These are phyloP conservation scores for Beris morrisii DNA, from an alignment of 2,888 invertebrate genomes.

Conservation along the genomic window DNA sequence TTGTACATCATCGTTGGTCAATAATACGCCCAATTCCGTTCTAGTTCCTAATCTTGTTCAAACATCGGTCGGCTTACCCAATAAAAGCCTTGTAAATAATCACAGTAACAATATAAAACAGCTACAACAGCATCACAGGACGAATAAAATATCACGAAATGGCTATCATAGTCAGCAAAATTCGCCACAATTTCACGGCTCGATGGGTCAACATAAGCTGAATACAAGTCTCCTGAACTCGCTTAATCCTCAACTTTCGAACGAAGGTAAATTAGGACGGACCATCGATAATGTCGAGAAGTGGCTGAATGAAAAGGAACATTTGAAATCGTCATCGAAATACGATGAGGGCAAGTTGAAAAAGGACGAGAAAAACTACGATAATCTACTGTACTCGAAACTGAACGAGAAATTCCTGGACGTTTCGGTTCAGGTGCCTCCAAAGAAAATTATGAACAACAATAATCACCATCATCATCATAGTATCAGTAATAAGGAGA, in stretches of 20 bases:
- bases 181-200: slow-evolving; percentile 49
- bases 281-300: slow-evolving; percentile 58
- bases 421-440: slow-evolving; percentile 15
- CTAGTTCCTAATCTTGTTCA: slow-evolving; percentile 25
- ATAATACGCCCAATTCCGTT: slow-evolving; percentile 22
- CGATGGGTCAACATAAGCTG: slow-evolving; percentile 46
- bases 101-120: slow-evolving; percentile 42
- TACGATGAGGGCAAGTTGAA: slow-evolving; percentile 43
- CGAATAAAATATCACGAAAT: slow-evolving; percentile 40
- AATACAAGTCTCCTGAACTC: slow-evolving; percentile 47
- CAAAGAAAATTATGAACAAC: slow-evolving; percentile 34
- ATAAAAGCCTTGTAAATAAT: too few relatives aligned
- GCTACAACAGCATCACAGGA: slow-evolving; percentile 24
- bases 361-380: slow-evolving; percentile 52
- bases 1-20: slow-evolving; percentile 52
- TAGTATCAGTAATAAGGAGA: slow-evolving; percentile 38
- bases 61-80: slow-evolving; percentile 2
- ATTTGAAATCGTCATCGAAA: slow-evolving; percentile 28
- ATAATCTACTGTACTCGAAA: slow-evolving; percentile 53
- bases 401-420: slow-evolving; percentile 48
- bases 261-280: slow-evolving; percentile 46
- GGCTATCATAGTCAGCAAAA: slow-evolving; percentile 42
- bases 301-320: slow-evolving; percentile 55
- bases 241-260: slow-evolving; percentile 45
- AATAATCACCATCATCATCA: slow-evolving; percentile 32